phyloP scores from a whole-genome alignment of 2,797 vertebrate genomes.

The Labeo calbasu region DNA sequence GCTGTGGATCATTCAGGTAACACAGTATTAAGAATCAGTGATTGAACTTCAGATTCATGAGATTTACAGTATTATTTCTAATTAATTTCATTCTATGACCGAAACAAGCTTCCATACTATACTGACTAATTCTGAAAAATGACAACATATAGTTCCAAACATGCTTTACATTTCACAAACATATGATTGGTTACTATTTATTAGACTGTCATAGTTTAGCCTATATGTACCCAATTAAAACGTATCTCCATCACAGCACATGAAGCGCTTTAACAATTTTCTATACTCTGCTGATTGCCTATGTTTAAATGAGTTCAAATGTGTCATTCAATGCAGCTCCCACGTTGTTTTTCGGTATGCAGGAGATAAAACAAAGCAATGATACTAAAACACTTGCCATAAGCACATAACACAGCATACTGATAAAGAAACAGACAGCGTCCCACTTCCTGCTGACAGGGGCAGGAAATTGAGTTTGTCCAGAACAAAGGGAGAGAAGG shows the following conservation, averaged over 20 bases:
- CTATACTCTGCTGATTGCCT: constrained; percentile 11
- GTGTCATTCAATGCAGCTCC: constrained; percentile 1
- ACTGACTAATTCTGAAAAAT: neutral
- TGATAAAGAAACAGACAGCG: constrained; percentile 43
- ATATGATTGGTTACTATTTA: neutral
- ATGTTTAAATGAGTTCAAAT: constrained; percentile 17
- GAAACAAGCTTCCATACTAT: neutral
- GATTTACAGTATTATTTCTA: no score
- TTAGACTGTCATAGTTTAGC: neutral
- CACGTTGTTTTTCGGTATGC: constrained; percentile 1
- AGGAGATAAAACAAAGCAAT: constrained; percentile 28
- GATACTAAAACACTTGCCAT: constrained; percentile 36
- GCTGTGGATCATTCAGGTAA: no score
- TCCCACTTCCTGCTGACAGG: constrained; percentile 44
- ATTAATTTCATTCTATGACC: no score
- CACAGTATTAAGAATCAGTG: no score
- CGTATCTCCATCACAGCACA: neutral
- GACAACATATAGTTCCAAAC: neutral
- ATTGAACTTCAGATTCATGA: neutral
- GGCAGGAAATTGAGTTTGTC: constrained; percentile 55
- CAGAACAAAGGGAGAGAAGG: constrained; percentile 38
- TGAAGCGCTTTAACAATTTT: neutral
- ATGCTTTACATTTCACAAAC: neutral
- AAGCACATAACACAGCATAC: constrained; percentile 31
- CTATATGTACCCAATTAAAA: neutral